A percentile compares a stretch with the other conserved stretches of the same genome.
phyloP scores from a whole-genome alignment of 2,888 invertebrate species.

The Epicampocera succincta region DNA sequence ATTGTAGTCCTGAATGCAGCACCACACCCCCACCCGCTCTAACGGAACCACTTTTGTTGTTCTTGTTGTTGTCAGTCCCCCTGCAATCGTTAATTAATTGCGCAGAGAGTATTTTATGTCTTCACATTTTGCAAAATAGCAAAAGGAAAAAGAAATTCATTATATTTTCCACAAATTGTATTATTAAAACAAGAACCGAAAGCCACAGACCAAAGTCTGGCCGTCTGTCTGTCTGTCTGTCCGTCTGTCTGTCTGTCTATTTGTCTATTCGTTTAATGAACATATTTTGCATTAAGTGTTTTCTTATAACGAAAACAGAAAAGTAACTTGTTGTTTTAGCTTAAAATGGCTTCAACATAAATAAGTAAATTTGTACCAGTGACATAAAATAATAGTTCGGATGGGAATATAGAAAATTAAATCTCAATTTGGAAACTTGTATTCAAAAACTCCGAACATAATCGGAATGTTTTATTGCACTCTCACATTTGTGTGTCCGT shows the following conservation, averaged over 20 bases:
- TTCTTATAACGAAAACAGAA: conserved; percentile 48
- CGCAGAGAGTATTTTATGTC: conserved; percentile 67
- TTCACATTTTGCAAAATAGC: conserved; percentile 53
- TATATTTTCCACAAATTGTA: conserved; percentile 51
- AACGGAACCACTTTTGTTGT: not conserved
- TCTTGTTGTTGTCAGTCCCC: conserved; percentile 60
- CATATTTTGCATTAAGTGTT: conserved; percentile 46
- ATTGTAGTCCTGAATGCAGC: conserved; percentile 44
- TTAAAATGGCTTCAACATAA: conserved; percentile 30
- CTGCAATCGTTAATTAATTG: conserved; percentile 79
- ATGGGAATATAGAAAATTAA: no score
- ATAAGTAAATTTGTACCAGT: not conserved
- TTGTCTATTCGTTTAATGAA: conserved; percentile 27
- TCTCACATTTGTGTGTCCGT: no score
- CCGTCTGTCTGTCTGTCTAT: no score
- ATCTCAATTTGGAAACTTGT: no score
- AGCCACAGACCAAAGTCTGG: conserved; percentile 2
- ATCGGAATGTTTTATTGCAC: no score
- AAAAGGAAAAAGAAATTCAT: conserved; percentile 62
- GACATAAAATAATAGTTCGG: no score
- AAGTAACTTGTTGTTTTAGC: conserved; percentile 40
- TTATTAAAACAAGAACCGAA: conserved; percentile 31
- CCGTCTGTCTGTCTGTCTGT: no score
- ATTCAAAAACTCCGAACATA: no score
- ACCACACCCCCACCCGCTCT: conserved; percentile 5